Evolutionary conservation across 2,888 invertebrate species (phyloP).

Genomic region (Pharmacophagus antenor): DNA sequence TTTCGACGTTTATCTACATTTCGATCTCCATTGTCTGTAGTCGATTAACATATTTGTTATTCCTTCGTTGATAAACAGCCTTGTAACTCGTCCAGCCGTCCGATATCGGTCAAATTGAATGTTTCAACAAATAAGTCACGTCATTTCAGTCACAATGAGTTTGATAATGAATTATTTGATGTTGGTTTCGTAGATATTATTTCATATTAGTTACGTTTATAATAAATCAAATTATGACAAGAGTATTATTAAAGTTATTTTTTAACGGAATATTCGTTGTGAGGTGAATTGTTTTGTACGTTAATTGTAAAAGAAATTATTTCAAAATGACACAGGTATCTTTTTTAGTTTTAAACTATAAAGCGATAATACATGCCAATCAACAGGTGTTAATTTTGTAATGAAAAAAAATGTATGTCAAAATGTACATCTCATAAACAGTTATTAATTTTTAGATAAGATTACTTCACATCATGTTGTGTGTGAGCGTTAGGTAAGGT

Average conservation of each 20-base stretch:
- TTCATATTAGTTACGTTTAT: not conserved
- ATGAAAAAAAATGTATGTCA: too few relatives aligned
- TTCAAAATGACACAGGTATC: too few relatives aligned
- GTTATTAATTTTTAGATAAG: too few relatives aligned
- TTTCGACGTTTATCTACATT: slow-evolving; percentile 20
- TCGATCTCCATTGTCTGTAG: slow-evolving; percentile 25
- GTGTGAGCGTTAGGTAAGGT: too few relatives aligned
- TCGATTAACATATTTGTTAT: slow-evolving; percentile 24
- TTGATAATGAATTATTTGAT: not conserved
- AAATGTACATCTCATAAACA: too few relatives aligned
- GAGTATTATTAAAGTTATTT: not conserved
- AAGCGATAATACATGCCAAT: too few relatives aligned
- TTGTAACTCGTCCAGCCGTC: slow-evolving; percentile 6
- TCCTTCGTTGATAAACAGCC: slow-evolving; percentile 11
- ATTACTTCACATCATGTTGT: too few relatives aligned
- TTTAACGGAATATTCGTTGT: not conserved
- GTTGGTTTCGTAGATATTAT: not conserved
- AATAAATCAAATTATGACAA: not conserved
- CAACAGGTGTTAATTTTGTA: too few relatives aligned
- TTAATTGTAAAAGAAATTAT: too few relatives aligned
- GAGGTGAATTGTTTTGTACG: too few relatives aligned
- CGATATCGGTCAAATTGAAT: slow-evolving; percentile 14
- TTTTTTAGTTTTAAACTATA: too few relatives aligned
- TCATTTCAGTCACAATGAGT: not conserved
- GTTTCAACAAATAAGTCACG: not conserved